Percentiles rank a stretch among this genome's conserved stretches.
Conservation (phyloP, 2,113 vertebrate genomes). For the Cervus canadensis region DNA sequence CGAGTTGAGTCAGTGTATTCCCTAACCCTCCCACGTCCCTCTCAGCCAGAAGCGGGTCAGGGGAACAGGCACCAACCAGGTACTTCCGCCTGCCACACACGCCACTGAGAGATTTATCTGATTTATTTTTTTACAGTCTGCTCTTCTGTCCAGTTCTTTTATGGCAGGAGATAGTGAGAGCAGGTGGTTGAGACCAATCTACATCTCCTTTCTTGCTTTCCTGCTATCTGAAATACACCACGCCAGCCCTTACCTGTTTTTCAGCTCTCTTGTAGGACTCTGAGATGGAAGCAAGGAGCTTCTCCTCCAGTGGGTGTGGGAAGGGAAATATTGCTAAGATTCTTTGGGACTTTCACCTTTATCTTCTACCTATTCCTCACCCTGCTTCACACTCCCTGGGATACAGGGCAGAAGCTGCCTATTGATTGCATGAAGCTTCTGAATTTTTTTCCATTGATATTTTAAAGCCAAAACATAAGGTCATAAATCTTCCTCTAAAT, state of each 20-base stretch:
- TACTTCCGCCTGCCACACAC: neutral
- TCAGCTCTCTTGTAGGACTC: neutral
- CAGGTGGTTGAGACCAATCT: neutral
- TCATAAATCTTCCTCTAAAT: neutral
- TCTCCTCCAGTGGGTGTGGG: fast-evolving
- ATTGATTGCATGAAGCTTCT: neutral
- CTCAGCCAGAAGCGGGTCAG: neutral
- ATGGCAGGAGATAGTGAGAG: neutral
- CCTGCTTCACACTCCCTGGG: neutral
- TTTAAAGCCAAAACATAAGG: neutral
- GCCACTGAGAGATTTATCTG: neutral
- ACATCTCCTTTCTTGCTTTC: neutral
- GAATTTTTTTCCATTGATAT: neutral
- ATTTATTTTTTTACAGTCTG: neutral
- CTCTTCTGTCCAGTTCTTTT: neutral
- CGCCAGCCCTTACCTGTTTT: neutral
- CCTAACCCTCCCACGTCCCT: neutral
- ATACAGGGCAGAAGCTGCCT: neutral
- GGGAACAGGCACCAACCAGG: neutral
- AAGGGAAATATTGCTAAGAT: neutral
- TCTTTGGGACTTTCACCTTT: neutral
- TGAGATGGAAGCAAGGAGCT: neutral
- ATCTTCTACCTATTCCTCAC: neutral
- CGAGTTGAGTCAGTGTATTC: neutral
- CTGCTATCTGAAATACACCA: neutral